Evolutionary conservation across 2,888 invertebrate species (phyloP).

Genomic region (Brenthis hecate): DNA sequence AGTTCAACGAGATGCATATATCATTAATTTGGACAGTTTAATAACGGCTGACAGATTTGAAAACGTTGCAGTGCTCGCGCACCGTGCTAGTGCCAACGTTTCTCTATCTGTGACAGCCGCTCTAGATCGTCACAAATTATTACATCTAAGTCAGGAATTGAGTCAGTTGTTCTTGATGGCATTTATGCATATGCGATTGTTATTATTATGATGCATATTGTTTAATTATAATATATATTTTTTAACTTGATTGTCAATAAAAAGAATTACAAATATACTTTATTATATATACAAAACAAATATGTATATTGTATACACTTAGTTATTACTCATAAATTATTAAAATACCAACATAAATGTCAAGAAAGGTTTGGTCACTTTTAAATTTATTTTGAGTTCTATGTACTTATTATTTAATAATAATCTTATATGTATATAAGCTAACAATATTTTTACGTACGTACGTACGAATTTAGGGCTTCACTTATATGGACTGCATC

Average conservation of each 20-base stretch:
- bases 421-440: too few species aligned
- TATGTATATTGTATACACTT: too few species aligned
- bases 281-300: too few species aligned
- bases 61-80: conserved; percentile 64
- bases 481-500: background rate
- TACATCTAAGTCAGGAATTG: conserved; percentile 25
- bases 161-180: background rate
- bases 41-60: conserved; percentile 71
- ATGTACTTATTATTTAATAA: too few species aligned
- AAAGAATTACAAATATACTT: too few species aligned
- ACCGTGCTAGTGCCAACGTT: conserved; percentile 33
- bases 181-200: background rate
- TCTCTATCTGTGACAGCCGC: conserved; percentile 31
- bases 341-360: too few species aligned
- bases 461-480: background rate
- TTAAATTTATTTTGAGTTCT: too few species aligned
- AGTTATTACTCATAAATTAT: too few species aligned
- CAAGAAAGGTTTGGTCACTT: too few species aligned
- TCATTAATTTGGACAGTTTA: conserved; percentile 53
- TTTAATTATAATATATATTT: too few species aligned
- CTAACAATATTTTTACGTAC: too few species aligned
- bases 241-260: too few species aligned
- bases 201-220: background rate
- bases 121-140: conserved; percentile 30
- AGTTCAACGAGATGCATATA: conserved; percentile 39